Percentiles rank a stretch among this genome's conserved stretches.
phyloP scores from a whole-genome alignment of 2,113 vertebrate species.

The Tamias sibiricus region DNA sequence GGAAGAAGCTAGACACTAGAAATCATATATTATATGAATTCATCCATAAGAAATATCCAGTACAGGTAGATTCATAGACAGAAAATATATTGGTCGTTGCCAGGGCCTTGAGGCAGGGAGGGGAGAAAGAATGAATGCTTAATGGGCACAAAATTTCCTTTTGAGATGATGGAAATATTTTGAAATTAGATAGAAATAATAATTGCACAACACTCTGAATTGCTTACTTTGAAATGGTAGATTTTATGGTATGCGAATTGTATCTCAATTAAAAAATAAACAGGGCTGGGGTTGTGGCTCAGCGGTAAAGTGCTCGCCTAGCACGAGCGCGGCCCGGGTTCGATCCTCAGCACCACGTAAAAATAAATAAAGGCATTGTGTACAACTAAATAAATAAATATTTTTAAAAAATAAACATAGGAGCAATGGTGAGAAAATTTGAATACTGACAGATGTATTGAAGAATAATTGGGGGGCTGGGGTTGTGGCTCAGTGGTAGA shows the following conservation, averaged over 20 bases:
- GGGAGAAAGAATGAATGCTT: not conserved
- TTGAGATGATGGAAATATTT: not conserved
- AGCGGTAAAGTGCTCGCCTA: no score
- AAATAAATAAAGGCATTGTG: no score
- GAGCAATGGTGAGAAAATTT: not conserved
- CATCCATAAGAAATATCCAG: not conserved
- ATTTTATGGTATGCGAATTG: not conserved
- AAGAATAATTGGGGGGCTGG: not conserved
- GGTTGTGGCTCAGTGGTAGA: no score
- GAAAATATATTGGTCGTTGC: not conserved
- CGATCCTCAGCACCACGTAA: no score
- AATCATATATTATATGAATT: not conserved
- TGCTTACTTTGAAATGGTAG: not conserved
- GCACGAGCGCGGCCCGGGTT: no score
- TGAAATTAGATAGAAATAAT: not conserved
- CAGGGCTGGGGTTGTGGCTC: no score
- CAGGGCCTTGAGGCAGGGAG: not conserved
- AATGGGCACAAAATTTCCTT: not conserved
- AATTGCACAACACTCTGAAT: not conserved
- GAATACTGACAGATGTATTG: not conserved
- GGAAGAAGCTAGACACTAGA: not conserved
- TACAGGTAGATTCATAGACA: not conserved
- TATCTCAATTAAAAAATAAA: not conserved
- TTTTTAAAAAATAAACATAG: not conserved
- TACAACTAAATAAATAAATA: no score